Base-by-base conservation (phyloP, 2,113 vertebrate species). In the Pterocles orientalis region DNA sequence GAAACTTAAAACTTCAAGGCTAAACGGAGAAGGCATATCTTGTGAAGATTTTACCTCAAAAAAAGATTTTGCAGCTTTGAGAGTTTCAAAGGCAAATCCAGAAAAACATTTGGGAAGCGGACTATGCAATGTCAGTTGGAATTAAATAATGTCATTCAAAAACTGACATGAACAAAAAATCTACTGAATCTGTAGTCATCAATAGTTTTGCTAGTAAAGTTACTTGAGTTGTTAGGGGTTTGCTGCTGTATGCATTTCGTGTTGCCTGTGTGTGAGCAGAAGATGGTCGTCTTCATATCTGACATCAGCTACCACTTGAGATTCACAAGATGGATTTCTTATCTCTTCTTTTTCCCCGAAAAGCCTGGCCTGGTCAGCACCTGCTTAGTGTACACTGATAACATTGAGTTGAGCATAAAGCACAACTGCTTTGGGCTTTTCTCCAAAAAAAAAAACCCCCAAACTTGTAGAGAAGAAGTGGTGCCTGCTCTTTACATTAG, bases 41-140 rank as follows among this genome's bases (percentile, higher is more conserved):
- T 86, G 43, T 73, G 64, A 93, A 73, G 62, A n/a, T 79, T 80
- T 64, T 80, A 82, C 56, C 94, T 94, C 64, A 90, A 15, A 88
- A 88, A 85, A 65, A 76, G 15, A 33, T 82, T 70, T 50, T 84
- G 33, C 26, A 79, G 39, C 61, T 85, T 81, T 90, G 68, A 80
- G 62, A 61, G 25, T 86, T 93, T 96, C 68, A 94, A 83, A 91
- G 60, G 31, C 45, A 62, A 19, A 54, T 70, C 71, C 43, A 62
- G 66, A 69, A 93, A 77, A 93, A 53, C 36, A 50, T 65, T 69
- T 90, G 57, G 36, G 53, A 92, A 77, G 47, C 8, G 80, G 26
- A 70, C 58, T 92, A 1, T 2, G 10, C 58, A 36, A 0, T 73
- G 50, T 86, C 76, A 56, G 28, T 86, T 88, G 51, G 72, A 93